Conservation (phyloP, 2,113 vertebrate genomes). For the Cynocephalus volans region DNA sequence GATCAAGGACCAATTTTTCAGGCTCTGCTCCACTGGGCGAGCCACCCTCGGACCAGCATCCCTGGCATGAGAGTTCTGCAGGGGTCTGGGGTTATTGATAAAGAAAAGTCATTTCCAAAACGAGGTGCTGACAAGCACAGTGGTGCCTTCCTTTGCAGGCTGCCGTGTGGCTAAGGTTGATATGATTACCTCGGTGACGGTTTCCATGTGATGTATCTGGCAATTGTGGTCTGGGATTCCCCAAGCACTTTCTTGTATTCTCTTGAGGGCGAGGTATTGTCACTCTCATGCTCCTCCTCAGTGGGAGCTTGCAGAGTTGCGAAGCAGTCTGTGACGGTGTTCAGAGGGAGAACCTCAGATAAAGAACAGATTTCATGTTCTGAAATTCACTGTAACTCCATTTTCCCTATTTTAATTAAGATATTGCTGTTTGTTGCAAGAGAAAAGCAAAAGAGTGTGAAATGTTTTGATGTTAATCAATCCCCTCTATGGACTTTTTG, state of each 20-base stretch:
- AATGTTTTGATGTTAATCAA: constrained; percentile 2
- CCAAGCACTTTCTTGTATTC: not conserved
- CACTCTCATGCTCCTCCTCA: not conserved
- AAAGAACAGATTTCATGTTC: not conserved
- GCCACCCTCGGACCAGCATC: not conserved
- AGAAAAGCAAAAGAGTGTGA: not conserved
- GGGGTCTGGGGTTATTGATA: not conserved
- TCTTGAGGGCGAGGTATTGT: not conserved
- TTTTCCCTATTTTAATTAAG: not conserved
- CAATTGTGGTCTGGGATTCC: constrained; percentile 16
- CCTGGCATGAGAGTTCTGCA: not conserved
- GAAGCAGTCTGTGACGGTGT: not conserved
- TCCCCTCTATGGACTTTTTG: not conserved
- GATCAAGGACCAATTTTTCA: not conserved
- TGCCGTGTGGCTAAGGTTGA: not conserved
- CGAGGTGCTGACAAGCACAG: not conserved
- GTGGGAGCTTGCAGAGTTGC: not conserved
- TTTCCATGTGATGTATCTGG: not conserved
- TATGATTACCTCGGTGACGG: constrained; percentile 25
- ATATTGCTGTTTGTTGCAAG: not conserved
- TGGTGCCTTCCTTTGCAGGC: not conserved
- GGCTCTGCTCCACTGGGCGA: not conserved
- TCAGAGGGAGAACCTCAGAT: not conserved
- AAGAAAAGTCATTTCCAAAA: not conserved
- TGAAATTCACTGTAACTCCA: not conserved